Evolutionary conservation across 2,888 invertebrate species (phyloP), one percentile per base, ranked within the genome.

Genomic region (Tanypteryx hageni): DNA sequence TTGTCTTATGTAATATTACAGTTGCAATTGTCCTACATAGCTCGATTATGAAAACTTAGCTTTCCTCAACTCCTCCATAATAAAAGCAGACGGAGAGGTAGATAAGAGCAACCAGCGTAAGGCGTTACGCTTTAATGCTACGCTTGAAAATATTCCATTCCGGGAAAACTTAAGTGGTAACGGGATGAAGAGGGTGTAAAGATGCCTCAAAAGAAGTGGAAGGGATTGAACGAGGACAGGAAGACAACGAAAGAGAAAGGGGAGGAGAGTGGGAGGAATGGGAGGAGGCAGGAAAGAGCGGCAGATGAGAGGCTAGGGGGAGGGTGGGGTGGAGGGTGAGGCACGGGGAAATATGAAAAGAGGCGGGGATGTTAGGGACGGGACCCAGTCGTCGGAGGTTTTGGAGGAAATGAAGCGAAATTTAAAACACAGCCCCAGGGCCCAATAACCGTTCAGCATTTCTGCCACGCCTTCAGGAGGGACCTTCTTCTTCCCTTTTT

Each of bases 381-480:
- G 10, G 11, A 10, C 27, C 76, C 22, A 76, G 27, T 76, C 76
- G 76, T 22, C 10, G 27, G 76, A 22, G 11, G 22, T 5, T 76
- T 76, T 13, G 59, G n/a, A 89, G 89, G 89, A 89, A 89, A 89
- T 89, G 89, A 89, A 61, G 31, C 64, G 64, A 89, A 44, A 89
- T 89, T 89, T 89, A 89, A 89, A 89, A 89, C 18, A 11, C 18
- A 11, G 64, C 64, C 89, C 59, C n/a, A n/a, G 89, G 89, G 89
- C 61, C 89, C 86, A 89, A 89, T 89, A 68, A 89, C 64, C 27
- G 59, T 86, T 27, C 31, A 61, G 27, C 27, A 5, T 44, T 44
- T 44, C 61, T 44, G 64, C 89, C 89, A 64, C 89, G 44, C 89
- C 89, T 44, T 8, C 56, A 31, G 16, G 44, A 61, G 3, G 31